phyloP scores from a whole-genome alignment of 2,797 vertebrate species.

The Bovichtus diacanthus region DNA sequence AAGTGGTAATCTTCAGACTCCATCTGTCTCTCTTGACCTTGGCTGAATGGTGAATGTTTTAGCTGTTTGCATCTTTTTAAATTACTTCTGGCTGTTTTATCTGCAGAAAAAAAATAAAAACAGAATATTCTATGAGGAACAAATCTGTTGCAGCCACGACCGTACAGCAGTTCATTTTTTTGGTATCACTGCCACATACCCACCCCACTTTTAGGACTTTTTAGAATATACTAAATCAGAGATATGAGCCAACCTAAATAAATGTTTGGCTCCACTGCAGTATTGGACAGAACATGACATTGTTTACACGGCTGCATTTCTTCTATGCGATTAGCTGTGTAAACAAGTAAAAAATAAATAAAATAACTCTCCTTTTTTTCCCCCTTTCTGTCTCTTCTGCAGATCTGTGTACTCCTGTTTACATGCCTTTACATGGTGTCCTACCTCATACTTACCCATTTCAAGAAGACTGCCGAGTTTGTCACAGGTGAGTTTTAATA shows the following conservation, averaged over 20 bases:
- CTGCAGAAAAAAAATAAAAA: not conserved
- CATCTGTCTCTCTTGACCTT: conserved; percentile 56
- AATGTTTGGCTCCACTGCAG: conserved; percentile 6
- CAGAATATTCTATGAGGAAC: not conserved
- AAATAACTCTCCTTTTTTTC: not conserved
- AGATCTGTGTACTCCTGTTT: conserved; percentile 97
- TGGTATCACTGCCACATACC: not conserved
- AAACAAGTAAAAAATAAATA: not conserved
- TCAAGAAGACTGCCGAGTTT: conserved; percentile 95
- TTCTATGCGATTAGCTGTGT: not conserved
- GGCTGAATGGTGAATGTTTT: conserved; percentile 5
- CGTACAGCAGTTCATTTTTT: conserved; percentile 5
- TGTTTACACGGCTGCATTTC: not conserved
- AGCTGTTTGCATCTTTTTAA: conserved; percentile 1
- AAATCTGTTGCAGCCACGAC: not conserved
- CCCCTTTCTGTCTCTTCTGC: conserved; percentile 25
- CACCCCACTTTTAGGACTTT: not conserved
- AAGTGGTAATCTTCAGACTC: conserved; percentile 57
- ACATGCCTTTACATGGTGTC: conserved; percentile 93
- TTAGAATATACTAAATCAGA: not conserved
- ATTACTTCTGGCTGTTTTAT: not conserved
- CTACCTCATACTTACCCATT: conserved; percentile 93
- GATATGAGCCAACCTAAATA: not conserved
- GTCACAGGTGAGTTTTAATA: conserved; percentile 86
- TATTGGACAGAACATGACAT: not conserved